Evolutionary conservation across 2,888 invertebrate genomes (phyloP).

Genomic region (Galeruca laticollis): DNA sequence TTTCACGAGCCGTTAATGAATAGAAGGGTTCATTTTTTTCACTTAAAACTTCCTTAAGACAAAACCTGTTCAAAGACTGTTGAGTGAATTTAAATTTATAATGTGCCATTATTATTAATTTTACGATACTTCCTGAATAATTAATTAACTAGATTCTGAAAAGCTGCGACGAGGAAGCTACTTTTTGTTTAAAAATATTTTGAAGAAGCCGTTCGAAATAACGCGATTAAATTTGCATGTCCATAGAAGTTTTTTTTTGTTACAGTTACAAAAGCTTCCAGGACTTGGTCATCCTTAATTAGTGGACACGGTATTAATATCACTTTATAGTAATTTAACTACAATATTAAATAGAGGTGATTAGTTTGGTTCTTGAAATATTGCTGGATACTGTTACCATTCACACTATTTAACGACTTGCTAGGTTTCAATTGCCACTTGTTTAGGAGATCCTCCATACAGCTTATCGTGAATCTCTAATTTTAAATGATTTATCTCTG

Average conservation of each 20-base stretch:
- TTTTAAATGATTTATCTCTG: no score
- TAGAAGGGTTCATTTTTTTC: slow-evolving; percentile 32
- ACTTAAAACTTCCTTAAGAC: slow-evolving; percentile 27
- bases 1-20: slow-evolving; percentile 34
- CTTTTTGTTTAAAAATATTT: slow-evolving; percentile 8
- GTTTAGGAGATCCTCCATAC: no score
- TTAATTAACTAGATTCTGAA: slow-evolving; percentile 11
- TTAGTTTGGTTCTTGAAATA: no score
- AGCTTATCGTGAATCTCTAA: no score
- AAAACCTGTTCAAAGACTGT: slow-evolving; percentile 30
- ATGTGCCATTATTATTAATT: slow-evolving; percentile 29
- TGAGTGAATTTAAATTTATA: slow-evolving; percentile 35
- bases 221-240: neutral
- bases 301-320: no score
- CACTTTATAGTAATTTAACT: no score
- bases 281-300: no score
- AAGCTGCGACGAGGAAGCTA: neutral
- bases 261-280: no score
- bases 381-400: no score
- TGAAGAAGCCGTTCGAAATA: neutral
- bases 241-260: neutral
- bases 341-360: no score
- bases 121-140: slow-evolving; percentile 27
- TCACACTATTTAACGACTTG: no score
- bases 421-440: no score